Evolutionary conservation across 2,797 vertebrate species (phyloP), one percentile per base, ranked within the genome.

Genomic region (Poeciliopsis gracilis): DNA sequence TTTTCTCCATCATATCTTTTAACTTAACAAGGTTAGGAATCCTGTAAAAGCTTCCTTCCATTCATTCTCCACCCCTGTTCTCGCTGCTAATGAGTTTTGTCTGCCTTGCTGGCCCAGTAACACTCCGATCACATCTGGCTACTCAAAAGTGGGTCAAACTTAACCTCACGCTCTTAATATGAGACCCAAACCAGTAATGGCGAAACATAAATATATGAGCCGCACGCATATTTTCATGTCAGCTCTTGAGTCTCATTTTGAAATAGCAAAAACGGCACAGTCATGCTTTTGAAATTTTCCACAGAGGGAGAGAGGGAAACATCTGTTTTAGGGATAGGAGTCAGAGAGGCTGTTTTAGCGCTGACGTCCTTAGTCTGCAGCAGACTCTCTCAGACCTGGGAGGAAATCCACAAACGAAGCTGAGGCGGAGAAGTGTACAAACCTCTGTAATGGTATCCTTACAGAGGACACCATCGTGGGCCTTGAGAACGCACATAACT

Each of bases 31-130:
- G 72, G 78, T 75, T 77, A 36, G 69, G 83, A 82, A 86, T 85
- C 92, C 86, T 86, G 83, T 92, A 89, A 92, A 87, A 77, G 33
- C 77, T 53, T 28, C 66, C 78, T 46, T 57, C 72, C 74, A 63
- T 72, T 41, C 72, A 43, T 67, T 15, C 11, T 45, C 33, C 25
- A 59, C 30, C 47, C 75, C 71, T 47, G 3, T 71, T 86, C 86
- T 86, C 82, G 82, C 20, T 79, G 88, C 84, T 94, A 94, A 94
- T 92, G 87, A 91, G 90, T 92, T 94, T 87, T 92, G 93, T 94
- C 91, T 92, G 92, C 85, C 77, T 88, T 72, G 57, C 73, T 30
- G 75, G 79, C 77, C 84, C 82, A 76, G 86, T 92, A 90, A 91
- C 88, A 82, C 85, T 80, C 77, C 76, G 51, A 51, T 91, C 88